phyloP scores from a whole-genome alignment of 1,140 invertebrate genomes.

The Drosophila kepulauana region DNA sequence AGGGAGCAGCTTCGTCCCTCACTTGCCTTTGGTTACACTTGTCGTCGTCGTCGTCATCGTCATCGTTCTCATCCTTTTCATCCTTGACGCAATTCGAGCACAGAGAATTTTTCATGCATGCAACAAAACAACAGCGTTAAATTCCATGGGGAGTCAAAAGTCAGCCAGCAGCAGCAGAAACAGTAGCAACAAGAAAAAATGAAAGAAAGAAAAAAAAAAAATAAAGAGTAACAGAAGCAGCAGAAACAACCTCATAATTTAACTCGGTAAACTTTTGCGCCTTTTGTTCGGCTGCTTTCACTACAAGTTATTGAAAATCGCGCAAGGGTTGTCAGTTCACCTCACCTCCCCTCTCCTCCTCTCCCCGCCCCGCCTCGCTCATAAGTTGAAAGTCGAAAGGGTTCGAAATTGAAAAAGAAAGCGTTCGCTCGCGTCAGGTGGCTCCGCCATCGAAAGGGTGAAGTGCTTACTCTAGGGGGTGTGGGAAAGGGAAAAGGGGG shows the following conservation, averaged over 20 bases:
- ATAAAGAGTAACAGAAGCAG: slow-evolving; percentile 36
- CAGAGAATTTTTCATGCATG: slow-evolving; percentile 66
- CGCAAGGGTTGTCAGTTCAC: slow-evolving; percentile 62
- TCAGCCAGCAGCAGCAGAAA: slow-evolving; percentile 34
- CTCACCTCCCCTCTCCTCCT: not conserved
- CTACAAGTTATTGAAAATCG: slow-evolving; percentile 81
- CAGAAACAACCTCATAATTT: slow-evolving; percentile 77
- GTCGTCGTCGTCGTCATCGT: slow-evolving; percentile 14
- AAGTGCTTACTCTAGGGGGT: slow-evolving; percentile 12
- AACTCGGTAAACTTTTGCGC: slow-evolving; percentile 81
- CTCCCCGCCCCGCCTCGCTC: not conserved
- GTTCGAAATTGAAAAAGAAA: slow-evolving; percentile 83
- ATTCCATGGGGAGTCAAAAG: slow-evolving; percentile 71
- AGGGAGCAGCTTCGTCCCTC: not conserved
- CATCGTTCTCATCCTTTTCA: slow-evolving; percentile 9
- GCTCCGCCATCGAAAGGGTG: slow-evolving; percentile 28
- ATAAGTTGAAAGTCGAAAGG: slow-evolving; percentile 52
- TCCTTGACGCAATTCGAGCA: slow-evolving; percentile 3
- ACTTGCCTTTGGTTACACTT: slow-evolving; percentile 18
- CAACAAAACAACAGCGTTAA: slow-evolving; percentile 58
- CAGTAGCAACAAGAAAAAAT: slow-evolving; percentile 6
- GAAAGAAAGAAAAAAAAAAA: slow-evolving; percentile 30
- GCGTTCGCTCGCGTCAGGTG: slow-evolving; percentile 72
- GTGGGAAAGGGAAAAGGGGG: slow-evolving; percentile 10
- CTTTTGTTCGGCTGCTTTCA: slow-evolving; percentile 74